Base-by-base conservation (phyloP, 2,113 vertebrate genomes). In the Myanophis thanlyinensis region DNA sequence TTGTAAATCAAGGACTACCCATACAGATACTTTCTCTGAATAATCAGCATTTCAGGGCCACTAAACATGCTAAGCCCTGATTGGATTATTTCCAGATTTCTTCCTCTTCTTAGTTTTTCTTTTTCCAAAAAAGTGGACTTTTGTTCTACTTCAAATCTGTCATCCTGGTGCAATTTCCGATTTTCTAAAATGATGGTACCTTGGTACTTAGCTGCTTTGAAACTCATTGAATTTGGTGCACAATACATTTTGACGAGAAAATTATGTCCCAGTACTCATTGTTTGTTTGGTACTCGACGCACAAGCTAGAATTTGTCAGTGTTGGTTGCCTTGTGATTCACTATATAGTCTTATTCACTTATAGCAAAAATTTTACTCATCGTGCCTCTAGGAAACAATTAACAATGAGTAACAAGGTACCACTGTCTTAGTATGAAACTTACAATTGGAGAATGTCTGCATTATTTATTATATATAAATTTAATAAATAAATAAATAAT, bases 321-420 rank as follows among this genome's bases (percentile, higher is more conserved):
- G 62, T 67, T 67, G 13, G 62, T 30, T 67, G 62, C 62, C 30
- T 67, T 35, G 13, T 67, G 62, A 35, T 67, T 67, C 30, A 35
- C 62, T 35, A 35, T 5, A 6, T n/a, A n/a, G n/a, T n/a, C n/a
- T 67, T 67, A 67, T 67, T 67, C 30, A n/a, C n/a, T 2, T 67
- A 67, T 35, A 35, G 13, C 12, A 35, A 67, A 67, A 67, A 0
- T 18, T 67, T 67, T 67, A 67, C 30, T 35, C 13, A 35, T 67
- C 1, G 62, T 0, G 0, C 30, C n/a, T 67, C 30, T 13, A 1
- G 0, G 30, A 67, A 35, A 30, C 62, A 67, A 1, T 35, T 67
- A 67, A 67, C 30, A 3, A 35, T 35, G 62, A 67, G 30, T 35
- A 67, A 12, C 62, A 67, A 67, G 62, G 30, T 35, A 67, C 62